These are phyloP conservation scores for Nycticryphes semicollaris DNA, from an alignment of 2,113 vertebrate genomes.

Conservation along the genomic window DNA sequence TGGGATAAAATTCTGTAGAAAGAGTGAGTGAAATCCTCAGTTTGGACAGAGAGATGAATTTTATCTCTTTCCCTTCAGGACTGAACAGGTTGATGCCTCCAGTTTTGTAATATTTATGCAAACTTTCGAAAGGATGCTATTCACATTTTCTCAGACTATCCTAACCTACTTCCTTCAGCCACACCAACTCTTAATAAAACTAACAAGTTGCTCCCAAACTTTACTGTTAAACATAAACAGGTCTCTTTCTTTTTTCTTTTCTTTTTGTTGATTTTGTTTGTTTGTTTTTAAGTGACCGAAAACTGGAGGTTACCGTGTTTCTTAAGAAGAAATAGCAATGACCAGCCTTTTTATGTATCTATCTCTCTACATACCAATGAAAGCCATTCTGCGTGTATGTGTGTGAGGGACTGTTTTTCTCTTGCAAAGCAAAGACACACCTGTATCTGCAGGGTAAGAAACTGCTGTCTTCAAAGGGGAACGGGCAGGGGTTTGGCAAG, in stretches of 20 bases:
- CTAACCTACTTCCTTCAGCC: neutral
- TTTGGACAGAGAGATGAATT: neutral
- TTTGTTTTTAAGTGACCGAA: neutral
- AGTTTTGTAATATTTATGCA: conserved; percentile 9
- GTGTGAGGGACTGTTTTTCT: neutral
- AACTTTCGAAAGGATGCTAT: neutral
- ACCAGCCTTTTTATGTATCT: neutral
- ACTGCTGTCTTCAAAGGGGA: neutral
- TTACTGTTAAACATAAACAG: neutral
- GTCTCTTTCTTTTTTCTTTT: neutral
- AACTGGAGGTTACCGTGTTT: neutral
- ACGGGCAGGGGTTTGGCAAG: neutral
- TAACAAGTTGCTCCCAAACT: neutral
- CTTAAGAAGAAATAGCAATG: neutral
- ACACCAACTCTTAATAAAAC: neutral
- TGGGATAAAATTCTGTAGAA: neutral
- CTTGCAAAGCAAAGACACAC: neutral
- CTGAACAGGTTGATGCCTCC: neutral
- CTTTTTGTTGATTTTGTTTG: neutral
- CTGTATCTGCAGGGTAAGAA: neutral
- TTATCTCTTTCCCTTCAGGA: neutral
- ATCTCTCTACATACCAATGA: neutral
- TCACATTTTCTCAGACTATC: neutral
- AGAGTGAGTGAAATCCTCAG: neutral
- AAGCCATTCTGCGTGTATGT: neutral